These are phyloP conservation scores for Trogon surrucura DNA, from an alignment of 2,113 vertebrate genomes.

Conservation along the genomic window DNA sequence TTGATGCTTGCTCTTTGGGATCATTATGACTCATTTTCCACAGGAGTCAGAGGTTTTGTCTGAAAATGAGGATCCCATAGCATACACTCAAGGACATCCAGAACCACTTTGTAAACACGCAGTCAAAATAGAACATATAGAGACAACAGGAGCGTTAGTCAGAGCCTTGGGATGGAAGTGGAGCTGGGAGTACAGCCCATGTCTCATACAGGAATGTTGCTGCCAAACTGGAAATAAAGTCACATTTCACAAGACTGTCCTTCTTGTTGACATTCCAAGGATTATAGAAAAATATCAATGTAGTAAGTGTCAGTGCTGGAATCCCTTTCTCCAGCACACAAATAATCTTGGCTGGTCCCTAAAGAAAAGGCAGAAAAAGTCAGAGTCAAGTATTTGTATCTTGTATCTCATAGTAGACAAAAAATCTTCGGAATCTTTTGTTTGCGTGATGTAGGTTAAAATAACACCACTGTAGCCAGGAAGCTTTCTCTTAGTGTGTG, in stretches of 20 bases:
- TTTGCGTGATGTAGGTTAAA: not conserved
- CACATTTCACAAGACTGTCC: not conserved
- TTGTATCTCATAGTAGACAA: not conserved
- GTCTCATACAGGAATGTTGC: not conserved
- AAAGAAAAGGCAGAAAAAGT: not conserved
- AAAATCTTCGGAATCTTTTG: not conserved
- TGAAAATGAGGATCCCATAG: not conserved
- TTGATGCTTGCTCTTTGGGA: not conserved
- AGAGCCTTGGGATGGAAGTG: not conserved
- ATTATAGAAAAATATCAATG: not conserved
- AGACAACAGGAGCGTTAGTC: not conserved
- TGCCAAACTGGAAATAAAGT: not conserved
- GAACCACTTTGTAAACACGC: not conserved
- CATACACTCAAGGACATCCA: not conserved
- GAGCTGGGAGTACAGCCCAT: not conserved
- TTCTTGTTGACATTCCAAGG: not conserved
- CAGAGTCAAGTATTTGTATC: not conserved
- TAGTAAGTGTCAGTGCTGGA: not conserved
- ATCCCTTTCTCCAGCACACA: not conserved
- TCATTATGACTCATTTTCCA: not conserved
- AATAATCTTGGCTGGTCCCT: not conserved
- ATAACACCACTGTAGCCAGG: not conserved
- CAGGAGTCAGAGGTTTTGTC: not conserved
- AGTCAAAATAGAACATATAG: not conserved
- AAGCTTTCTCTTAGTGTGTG: slow-evolving; percentile 4